Evolutionary conservation across 2,797 vertebrate genomes (phyloP), one percentile per base, ranked within the genome.

Genomic region (Pipistrellus pygmaeus): DNA sequence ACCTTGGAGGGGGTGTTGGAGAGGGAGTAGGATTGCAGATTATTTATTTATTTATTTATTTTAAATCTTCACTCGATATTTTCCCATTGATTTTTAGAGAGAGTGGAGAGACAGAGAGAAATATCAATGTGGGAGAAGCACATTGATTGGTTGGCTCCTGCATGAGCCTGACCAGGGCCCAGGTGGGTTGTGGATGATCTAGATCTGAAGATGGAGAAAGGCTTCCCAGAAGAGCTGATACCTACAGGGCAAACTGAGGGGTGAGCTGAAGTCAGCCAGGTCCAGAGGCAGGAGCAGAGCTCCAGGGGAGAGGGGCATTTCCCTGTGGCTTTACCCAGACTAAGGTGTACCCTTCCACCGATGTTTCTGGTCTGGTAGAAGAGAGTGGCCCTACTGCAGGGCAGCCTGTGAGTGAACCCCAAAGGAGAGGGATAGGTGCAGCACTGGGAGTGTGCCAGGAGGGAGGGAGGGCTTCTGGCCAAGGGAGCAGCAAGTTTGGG

Each of bases 241-340:
- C 23, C 32, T 13, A 8, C 18, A 12, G 0, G 7, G 57, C 30
- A 25, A 44, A 38, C 38, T 75, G n/a, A 75, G 25, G 27, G 57
- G 11, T 35, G 21, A 77, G 55, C 53, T 25, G 57, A 41, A 51
- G n/a, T 51, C 76, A 73, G 20, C 55, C 11, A 91, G 68, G 68
- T 23, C 18, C 27, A 71, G 76, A 80, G 82, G 25, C 81, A 60
- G 76, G 41, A 53, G 32, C 80, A 62, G 9, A 13, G 35, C 66
- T 93, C 14, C 53, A 80, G 66, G 32, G 66, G 41, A 72, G 73
- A 76, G 51, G 77, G 68, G 17, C 68, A 57, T 57, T 91, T 93
- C 55, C 15, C 12, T 20, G 41, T 44, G n/a, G 9, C 68, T 90
- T 78, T 46, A 68, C 44, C 57, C 32, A 20, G 62, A 32, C 64